Conservation (phyloP, 2,113 vertebrate species). For the Pristiophorus japonicus region DNA sequence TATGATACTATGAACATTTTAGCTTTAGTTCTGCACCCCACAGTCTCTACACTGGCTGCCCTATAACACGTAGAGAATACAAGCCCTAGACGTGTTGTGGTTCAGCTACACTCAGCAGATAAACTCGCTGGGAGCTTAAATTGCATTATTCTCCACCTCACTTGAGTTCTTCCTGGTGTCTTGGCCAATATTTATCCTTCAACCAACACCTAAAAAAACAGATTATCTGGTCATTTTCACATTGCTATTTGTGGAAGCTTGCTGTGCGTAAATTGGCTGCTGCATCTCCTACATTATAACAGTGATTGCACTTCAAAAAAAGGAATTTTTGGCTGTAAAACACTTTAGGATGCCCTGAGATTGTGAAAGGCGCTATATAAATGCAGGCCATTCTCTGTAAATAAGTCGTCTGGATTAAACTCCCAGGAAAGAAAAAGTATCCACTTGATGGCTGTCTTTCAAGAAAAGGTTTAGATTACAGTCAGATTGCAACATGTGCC, state of each 20-base stretch:
- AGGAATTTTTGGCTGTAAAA: neutral
- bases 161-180: too few relatives aligned
- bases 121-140: too few relatives aligned
- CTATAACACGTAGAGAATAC: too few relatives aligned
- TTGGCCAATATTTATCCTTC: too few relatives aligned
- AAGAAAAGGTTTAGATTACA: neutral
- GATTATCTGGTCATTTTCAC: neutral
- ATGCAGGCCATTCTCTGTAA: neutral
- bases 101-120: too few relatives aligned
- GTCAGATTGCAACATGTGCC: neutral
- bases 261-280: neutral
- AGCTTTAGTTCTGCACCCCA: too few relatives aligned
- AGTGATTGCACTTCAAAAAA: neutral
- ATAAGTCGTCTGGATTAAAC: too few relatives aligned
- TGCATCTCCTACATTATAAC: neutral
- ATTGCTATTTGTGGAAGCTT: neutral
- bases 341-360: neutral
- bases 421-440: neutral
- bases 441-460: neutral
- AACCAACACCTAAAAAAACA: neutral
- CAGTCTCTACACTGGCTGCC: too few relatives aligned
- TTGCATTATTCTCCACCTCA: too few relatives aligned
- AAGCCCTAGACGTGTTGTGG: too few relatives aligned
- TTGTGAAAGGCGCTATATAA: neutral
- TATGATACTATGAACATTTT: too few relatives aligned